Percentiles rank a stretch among this genome's conserved stretches.
phyloP scores from a whole-genome alignment of 2,113 vertebrate species.

The Rutilus rutilus region DNA sequence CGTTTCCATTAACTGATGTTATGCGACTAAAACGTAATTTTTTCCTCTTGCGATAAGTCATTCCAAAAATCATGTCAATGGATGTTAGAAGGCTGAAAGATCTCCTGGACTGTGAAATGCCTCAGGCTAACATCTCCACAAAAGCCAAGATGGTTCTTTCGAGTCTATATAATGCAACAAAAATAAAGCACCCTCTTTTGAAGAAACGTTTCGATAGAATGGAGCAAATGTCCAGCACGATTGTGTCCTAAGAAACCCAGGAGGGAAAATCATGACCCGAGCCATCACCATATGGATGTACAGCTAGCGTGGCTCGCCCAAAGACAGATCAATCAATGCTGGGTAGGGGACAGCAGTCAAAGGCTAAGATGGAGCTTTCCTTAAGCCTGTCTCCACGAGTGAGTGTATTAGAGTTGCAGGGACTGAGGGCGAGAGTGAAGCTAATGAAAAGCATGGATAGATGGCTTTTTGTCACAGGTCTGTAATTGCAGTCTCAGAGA shows the following conservation, averaged over 20 bases:
- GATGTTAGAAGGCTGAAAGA: neutral
- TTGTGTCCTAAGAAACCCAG: neutral
- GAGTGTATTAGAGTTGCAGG: slow-evolving; percentile 19
- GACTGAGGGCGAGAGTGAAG: slow-evolving; percentile 17
- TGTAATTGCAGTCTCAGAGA: slow-evolving; percentile 28
- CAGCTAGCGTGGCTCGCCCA: slow-evolving; percentile 60
- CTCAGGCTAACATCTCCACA: neutral
- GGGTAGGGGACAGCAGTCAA: slow-evolving; percentile 52
- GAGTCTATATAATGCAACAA: neutral
- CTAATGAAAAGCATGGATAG: slow-evolving; percentile 22
- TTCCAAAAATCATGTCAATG: too few species aligned
- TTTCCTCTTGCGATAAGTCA: too few species aligned
- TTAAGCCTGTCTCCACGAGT: slow-evolving; percentile 21
- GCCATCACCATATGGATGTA: slow-evolving; percentile 58
- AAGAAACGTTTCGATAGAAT: neutral
- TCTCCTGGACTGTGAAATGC: neutral
- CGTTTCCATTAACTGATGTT: too few species aligned
- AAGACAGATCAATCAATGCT: slow-evolving; percentile 66
- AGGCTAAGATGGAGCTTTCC: slow-evolving; percentile 43
- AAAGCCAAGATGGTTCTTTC: neutral
- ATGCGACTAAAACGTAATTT: too few species aligned
- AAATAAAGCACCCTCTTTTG: neutral
- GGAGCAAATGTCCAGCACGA: neutral
- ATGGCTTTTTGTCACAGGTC: slow-evolving; percentile 25
- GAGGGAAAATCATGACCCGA: neutral